A percentile compares a stretch with the other conserved stretches of the same genome.
Evolutionary conservation across 2,888 invertebrate species (phyloP).

Genomic region (Maniola hyperantus): DNA sequence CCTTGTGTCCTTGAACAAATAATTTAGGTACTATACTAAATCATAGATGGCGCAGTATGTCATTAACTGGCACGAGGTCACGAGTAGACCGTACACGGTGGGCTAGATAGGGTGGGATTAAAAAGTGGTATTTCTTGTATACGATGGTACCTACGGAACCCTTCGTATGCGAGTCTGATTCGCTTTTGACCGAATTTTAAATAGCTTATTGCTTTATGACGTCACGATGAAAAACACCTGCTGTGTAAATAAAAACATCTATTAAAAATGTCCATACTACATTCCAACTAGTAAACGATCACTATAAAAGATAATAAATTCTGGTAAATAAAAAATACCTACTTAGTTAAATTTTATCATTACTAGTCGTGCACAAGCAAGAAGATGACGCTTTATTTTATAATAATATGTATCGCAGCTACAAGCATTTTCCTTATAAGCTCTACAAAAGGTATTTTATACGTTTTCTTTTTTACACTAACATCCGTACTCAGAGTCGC

Average conservation of each 20-base stretch:
- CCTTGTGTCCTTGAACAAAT: too few species aligned
- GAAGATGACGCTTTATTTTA: conserved; percentile 18
- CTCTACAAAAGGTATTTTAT: conserved; percentile 21
- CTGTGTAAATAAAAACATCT: neutral
- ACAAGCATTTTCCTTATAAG: conserved; percentile 17
- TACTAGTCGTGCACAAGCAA: neutral
- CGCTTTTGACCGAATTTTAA: too few species aligned
- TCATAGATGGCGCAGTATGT: too few species aligned
- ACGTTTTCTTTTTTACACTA: neutral
- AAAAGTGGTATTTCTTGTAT: too few species aligned
- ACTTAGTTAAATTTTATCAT: neutral
- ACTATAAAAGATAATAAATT: neutral
- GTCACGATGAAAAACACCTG: neutral
- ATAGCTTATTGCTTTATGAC: too few species aligned
- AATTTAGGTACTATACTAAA: too few species aligned
- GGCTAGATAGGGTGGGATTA: too few species aligned
- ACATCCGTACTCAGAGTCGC: too few species aligned
- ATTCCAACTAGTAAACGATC: neutral
- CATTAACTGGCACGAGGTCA: too few species aligned
- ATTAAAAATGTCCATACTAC: neutral
- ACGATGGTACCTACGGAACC: too few species aligned
- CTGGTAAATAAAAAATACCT: neutral
- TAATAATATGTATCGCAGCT: neutral
- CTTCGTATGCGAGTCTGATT: too few species aligned
- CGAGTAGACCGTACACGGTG: too few species aligned